Evolutionary conservation across 1,140 invertebrate genomes (phyloP).

Genomic region (Orchesella cincta): DNA sequence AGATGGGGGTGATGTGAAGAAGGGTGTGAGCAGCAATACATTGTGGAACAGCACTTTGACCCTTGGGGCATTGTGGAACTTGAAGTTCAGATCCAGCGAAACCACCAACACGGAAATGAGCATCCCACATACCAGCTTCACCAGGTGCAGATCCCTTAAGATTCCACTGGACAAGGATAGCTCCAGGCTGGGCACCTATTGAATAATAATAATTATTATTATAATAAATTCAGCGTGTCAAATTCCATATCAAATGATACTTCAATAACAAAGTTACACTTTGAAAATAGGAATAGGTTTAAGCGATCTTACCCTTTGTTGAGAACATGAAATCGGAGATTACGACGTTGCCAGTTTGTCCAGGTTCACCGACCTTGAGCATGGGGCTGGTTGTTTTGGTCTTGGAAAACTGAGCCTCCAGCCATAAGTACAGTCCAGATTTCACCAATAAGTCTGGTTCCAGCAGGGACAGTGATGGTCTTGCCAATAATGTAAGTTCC

Average conservation of each 20-base stretch:
- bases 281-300: too few species aligned
- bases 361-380: slow-evolving; percentile 43
- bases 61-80: slow-evolving; percentile 34
- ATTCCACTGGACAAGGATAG: slow-evolving; percentile 48
- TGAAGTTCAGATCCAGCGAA: slow-evolving; percentile 40
- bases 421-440: slow-evolving; percentile 47
- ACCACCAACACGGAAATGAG: slow-evolving; percentile 47
- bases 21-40: slow-evolving; percentile 38
- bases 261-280: too few species aligned
- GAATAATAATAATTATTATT: too few species aligned
- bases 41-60: slow-evolving; percentile 21
- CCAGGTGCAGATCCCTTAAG: slow-evolving; percentile 28
- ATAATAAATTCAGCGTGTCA: too few species aligned
- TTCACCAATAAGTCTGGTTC: slow-evolving; percentile 47
- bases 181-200: slow-evolving; percentile 45
- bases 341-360: slow-evolving; percentile 41
- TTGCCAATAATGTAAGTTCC: slow-evolving; percentile 42
- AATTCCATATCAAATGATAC: too few species aligned
- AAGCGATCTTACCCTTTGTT: too few species aligned
- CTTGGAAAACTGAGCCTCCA: slow-evolving; percentile 36
- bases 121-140: slow-evolving; percentile 42
- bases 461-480: slow-evolving; percentile 38
- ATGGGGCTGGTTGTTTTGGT: slow-evolving; percentile 39
- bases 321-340: slow-evolving; percentile 48
- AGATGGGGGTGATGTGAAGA: slow-evolving; percentile 36